Evolutionary conservation across 2,888 invertebrate species (phyloP).

Genomic region (Athalia cordata): DNA sequence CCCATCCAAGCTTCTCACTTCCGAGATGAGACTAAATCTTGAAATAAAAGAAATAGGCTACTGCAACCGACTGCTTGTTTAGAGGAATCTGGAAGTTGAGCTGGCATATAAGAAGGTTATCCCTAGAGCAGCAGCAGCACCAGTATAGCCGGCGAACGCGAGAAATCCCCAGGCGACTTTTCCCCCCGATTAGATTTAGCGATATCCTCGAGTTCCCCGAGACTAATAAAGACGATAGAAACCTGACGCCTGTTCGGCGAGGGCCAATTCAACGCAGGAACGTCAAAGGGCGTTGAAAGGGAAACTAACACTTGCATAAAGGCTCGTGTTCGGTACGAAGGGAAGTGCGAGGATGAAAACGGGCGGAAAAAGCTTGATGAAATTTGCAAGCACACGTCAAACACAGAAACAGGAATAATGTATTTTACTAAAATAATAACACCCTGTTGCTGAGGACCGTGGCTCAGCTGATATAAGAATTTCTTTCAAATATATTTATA

Average conservation of each 20-base stretch:
- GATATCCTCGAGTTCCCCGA: slow-evolving; percentile 21
- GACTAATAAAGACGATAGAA: slow-evolving; percentile 33
- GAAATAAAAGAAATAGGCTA: slow-evolving; percentile 7
- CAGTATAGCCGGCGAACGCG: not conserved
- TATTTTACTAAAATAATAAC: too few species aligned
- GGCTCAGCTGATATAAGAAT: too few species aligned
- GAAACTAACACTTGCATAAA: not conserved
- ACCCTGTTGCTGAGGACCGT: too few species aligned
- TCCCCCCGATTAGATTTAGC: slow-evolving; percentile 35
- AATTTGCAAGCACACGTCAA: not conserved
- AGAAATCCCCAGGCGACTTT: slow-evolving; percentile 31
- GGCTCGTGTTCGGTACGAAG: too few species aligned
- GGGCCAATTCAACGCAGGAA: slow-evolving; percentile 27
- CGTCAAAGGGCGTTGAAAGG: slow-evolving; percentile 23
- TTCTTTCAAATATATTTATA: too few species aligned
- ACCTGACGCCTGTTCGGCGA: slow-evolving; percentile 26
- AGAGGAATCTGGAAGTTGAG: not conserved
- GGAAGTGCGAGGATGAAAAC: not conserved
- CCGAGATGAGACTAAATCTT: not conserved
- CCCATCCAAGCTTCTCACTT: not conserved
- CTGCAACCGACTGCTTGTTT: not conserved
- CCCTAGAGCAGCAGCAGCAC: slow-evolving; percentile 28
- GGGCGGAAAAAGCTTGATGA: not conserved
- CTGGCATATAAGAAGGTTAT: slow-evolving; percentile 21
- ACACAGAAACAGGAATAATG: too few species aligned